A percentile compares a stretch with the other conserved stretches of the same genome.
Conservation (phyloP, 2,113 vertebrate species). For the Corynorhinus townsendii region DNA sequence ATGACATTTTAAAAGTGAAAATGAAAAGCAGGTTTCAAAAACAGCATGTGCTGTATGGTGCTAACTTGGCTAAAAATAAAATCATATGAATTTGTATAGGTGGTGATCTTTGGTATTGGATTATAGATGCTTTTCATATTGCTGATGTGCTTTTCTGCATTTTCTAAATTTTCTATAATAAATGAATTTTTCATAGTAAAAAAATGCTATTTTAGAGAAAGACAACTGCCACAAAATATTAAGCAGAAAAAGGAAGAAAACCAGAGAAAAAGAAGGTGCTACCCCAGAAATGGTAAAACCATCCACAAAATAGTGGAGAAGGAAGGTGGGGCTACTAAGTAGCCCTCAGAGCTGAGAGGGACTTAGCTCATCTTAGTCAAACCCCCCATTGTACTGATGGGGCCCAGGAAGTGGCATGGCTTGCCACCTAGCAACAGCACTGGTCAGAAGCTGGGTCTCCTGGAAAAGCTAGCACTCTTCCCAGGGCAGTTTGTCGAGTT, state of each 20-base stretch:
- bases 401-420: neutral
- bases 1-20: neutral
- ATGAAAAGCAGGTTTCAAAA: neutral
- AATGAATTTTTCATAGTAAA: neutral
- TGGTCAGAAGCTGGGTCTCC: neutral
- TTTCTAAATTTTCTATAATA: neutral
- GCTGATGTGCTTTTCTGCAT: neutral
- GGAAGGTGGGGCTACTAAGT: too few species aligned
- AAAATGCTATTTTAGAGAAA: neutral
- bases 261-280: neutral
- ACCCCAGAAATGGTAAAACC: neutral
- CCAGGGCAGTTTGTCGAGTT: neutral
- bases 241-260: neutral
- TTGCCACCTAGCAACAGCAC: fast-evolving
- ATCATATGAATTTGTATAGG: neutral
- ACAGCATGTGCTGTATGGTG: neutral
- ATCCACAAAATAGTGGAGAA: neutral
- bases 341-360: neutral
- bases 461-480: neutral
- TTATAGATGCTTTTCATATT: neutral
- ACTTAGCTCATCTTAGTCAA: neutral
- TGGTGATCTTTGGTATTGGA: neutral
- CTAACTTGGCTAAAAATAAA: neutral
- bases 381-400: neutral
- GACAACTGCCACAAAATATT: neutral